These are phyloP conservation scores for Orycteropus afer DNA, from an alignment of 2,113 vertebrate species.

Conservation along the genomic window DNA sequence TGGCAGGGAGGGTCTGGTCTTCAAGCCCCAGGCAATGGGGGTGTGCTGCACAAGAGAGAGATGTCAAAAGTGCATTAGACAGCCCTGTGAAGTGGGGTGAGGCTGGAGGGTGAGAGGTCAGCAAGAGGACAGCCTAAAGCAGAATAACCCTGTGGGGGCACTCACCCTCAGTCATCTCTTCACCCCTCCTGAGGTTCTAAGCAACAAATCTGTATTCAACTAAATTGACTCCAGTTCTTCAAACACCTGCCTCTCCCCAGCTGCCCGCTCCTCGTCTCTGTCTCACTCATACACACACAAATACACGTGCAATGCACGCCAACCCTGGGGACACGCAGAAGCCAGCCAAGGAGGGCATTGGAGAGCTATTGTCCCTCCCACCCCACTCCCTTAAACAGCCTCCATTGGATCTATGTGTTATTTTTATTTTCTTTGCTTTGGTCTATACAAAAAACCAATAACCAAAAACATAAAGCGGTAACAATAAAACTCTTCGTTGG, in stretches of 20 bases:
- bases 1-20: not conserved
- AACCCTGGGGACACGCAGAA: fast-evolving
- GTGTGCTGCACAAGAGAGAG: not conserved
- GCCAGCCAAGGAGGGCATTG: fast-evolving
- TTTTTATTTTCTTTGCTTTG: slow-evolving; percentile 89
- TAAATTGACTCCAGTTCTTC: not conserved
- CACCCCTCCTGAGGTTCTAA: not conserved
- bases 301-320: not conserved
- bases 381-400: not conserved
- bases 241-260: fast-evolving
- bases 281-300: not conserved
- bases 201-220: fast-evolving
- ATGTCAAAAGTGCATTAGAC: not conserved
- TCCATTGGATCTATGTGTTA: slow-evolving; percentile 64
- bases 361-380: not conserved
- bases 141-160: not conserved
- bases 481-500: slow-evolving; percentile 85
- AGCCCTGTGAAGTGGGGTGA: not conserved
- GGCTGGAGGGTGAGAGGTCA: not conserved
- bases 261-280: not conserved
- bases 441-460: slow-evolving; percentile 89
- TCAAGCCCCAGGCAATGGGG: not conserved
- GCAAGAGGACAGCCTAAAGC: not conserved
- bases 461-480: slow-evolving; percentile 83
- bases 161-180: not conserved